Evolutionary conservation across 2,888 invertebrate genomes (phyloP).

Genomic region (Lucinisca nassula): DNA sequence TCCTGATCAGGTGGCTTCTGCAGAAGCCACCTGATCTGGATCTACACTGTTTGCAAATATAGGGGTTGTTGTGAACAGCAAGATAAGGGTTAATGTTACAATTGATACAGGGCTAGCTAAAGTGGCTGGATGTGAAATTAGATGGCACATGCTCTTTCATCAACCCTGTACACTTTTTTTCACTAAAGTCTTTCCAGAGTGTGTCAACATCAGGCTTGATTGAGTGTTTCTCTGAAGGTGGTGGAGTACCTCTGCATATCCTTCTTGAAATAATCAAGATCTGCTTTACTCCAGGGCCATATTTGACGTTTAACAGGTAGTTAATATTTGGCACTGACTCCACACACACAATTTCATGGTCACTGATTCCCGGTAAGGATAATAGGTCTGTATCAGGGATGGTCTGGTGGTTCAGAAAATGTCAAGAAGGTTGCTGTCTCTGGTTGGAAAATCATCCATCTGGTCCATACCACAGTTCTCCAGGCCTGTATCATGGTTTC

Average conservation of each 20-base stretch:
- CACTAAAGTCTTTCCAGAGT: neutral
- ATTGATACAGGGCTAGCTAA: neutral
- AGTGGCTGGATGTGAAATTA: neutral
- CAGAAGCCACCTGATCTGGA: no score
- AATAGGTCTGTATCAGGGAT: neutral
- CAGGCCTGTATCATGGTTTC: neutral
- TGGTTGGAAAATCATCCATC: neutral
- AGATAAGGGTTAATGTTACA: no score
- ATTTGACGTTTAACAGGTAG: neutral
- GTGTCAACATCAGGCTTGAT: neutral
- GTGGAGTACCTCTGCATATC: neutral
- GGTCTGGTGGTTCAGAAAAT: slow-evolving; percentile 6
- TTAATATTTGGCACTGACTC: slow-evolving; percentile 3
- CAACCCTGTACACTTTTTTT: neutral
- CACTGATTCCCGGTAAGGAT: neutral
- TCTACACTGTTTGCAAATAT: no score
- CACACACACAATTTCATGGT: neutral
- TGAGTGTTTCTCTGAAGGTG: neutral
- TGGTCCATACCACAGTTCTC: slow-evolving; percentile 10
- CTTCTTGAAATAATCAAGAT: neutral
- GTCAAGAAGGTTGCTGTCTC: neutral
- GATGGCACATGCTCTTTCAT: neutral
- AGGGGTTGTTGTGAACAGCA: no score
- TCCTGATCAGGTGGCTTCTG: no score
- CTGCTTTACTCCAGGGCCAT: neutral